Evolutionary conservation across 2,888 invertebrate genomes (phyloP).

Genomic region (Aelia acuminata): DNA sequence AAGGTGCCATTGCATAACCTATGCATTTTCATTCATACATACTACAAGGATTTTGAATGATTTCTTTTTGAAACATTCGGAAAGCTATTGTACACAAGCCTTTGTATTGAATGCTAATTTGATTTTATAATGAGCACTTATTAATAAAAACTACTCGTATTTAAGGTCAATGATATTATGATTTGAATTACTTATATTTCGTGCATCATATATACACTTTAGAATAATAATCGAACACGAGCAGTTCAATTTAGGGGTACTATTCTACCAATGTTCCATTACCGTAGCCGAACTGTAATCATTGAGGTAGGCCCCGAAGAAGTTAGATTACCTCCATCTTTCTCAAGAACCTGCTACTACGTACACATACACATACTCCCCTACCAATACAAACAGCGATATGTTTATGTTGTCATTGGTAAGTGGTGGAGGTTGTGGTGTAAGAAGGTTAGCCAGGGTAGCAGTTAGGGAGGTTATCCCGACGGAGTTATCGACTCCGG

Average conservation of each 20-base stretch:
- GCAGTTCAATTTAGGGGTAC: neutral
- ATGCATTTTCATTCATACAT: neutral
- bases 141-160: neutral
- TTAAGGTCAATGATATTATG: neutral
- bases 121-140: neutral
- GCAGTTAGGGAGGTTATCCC: neutral
- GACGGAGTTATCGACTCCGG: conserved; percentile 33
- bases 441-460: conserved; percentile 14
- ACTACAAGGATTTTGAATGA: neutral
- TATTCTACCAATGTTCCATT: too few relatives aligned
- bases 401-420: neutral
- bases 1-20: neutral
- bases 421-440: neutral
- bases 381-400: neutral
- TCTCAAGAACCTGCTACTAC: neutral
- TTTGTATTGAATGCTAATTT: neutral
- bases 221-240: neutral
- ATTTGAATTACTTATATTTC: neutral
- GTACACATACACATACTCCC: neutral
- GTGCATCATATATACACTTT: neutral
- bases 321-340: neutral
- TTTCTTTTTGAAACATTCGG: too few relatives aligned
- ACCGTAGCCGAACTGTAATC: too few relatives aligned
- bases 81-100: too few relatives aligned
- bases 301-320: neutral